These are phyloP conservation scores for Campoletis sonorensis DNA, from an alignment of 1,140 invertebrate species.

Conservation along the genomic window DNA sequence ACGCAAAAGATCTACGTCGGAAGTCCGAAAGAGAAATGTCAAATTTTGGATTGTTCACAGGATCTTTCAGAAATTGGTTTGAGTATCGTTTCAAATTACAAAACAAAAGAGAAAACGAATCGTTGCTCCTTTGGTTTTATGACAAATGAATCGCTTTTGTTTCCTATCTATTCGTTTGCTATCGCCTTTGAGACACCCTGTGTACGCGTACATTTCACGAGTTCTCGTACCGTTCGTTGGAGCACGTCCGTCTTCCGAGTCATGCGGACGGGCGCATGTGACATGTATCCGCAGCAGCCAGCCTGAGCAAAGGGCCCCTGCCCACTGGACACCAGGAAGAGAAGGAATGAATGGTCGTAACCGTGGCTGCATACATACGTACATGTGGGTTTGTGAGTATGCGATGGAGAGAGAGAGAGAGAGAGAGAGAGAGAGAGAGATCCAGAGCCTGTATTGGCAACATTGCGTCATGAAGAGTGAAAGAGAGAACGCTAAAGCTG, in stretches of 20 bases:
- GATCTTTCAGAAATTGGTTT: no score
- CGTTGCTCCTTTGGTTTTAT: background rate
- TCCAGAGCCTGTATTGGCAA: background rate
- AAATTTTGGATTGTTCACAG: no score
- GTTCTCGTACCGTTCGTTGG: slow-evolving; percentile 29
- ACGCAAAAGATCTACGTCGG: no score
- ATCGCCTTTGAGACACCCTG: background rate
- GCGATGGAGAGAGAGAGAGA: background rate
- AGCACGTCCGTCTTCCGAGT: slow-evolving; percentile 25
- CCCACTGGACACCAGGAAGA: slow-evolving; percentile 36
- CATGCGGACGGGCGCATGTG: slow-evolving; percentile 25
- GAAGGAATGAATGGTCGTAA: slow-evolving; percentile 35
- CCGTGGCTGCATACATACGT: background rate
- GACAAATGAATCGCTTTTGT: background rate
- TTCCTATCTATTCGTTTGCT: background rate
- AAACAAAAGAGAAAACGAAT: background rate
- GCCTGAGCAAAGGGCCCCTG: background rate
- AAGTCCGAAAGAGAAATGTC: no score
- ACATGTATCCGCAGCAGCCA: slow-evolving; percentile 36
- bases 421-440: slow-evolving; percentile 9
- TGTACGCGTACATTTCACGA: background rate
- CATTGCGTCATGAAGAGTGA: background rate
- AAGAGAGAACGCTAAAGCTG: background rate
- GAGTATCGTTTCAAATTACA: no score
- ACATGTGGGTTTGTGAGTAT: background rate